A percentile compares a stretch with the other conserved stretches of the same genome.
Conservation (phyloP, 1,140 invertebrate species). For the Hyposmocoma kahamanoa region DNA sequence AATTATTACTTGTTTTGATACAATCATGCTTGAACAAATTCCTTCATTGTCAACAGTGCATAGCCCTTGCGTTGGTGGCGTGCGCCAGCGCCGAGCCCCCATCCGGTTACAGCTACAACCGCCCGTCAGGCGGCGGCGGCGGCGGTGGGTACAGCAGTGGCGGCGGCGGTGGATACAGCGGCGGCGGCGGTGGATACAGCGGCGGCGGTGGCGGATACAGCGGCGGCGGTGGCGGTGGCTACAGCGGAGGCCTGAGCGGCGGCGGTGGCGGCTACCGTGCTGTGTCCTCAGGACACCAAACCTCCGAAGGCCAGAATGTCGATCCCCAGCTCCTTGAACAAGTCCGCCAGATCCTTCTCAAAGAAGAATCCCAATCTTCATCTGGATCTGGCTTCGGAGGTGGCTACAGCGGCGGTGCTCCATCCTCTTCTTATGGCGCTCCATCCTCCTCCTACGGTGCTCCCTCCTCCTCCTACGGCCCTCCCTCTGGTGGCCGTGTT, state of each 20-base stretch:
- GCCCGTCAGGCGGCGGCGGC: slow-evolving; percentile 44
- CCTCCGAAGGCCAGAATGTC: slow-evolving; percentile 82
- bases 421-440: slow-evolving; percentile 77
- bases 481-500: slow-evolving; percentile 77
- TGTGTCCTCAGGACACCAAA: slow-evolving; percentile 80
- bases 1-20: background rate
- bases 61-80: slow-evolving; percentile 68
- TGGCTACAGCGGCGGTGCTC: slow-evolving; percentile 60
- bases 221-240: slow-evolving; percentile 65
- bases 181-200: slow-evolving; percentile 47
- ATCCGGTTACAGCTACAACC: slow-evolving; percentile 69
- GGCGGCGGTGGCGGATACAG: slow-evolving; percentile 62
- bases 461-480: slow-evolving; percentile 75
- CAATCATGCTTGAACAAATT: background rate
- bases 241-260: slow-evolving; percentile 48
- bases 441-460: slow-evolving; percentile 77
- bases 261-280: slow-evolving; percentile 75
- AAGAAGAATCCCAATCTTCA: slow-evolving; percentile 77
- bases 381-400: slow-evolving; percentile 63
- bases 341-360: slow-evolving; percentile 82
- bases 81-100: slow-evolving; percentile 62
- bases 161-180: slow-evolving; percentile 71
- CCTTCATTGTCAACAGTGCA: slow-evolving; percentile 51
- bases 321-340: slow-evolving; percentile 83
- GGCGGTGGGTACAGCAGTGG: slow-evolving; percentile 71